Evolutionary conservation across 2,113 vertebrate species (phyloP), one percentile per base, ranked within the genome.

Genomic region (Puffinus mauretanicus): DNA sequence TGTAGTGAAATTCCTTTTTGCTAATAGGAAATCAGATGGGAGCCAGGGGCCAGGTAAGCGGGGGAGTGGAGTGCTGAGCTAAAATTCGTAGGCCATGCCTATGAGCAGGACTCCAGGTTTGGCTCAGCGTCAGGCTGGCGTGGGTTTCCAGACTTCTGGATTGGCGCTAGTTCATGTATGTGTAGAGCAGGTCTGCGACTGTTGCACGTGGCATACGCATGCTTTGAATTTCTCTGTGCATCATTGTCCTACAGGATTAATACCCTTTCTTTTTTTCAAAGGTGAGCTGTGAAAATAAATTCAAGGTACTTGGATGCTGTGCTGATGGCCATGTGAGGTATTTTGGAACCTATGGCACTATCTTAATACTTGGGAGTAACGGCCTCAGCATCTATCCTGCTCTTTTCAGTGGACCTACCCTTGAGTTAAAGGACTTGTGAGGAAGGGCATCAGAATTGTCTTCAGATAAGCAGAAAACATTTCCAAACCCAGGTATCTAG

Each of bases 401-500:
- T 84, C 1, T 84, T 86, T 88, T 79, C 80, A 38, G 80, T 61
- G 30, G 57, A 57, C 27, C 29, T 69, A 52, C 36, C 52, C 58
- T 80, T 80, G 65, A 72, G 36, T 79, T 91, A 52, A 90, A 84
- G 91, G 83, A 76, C 73, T 89, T 65, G 20, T 57, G 47, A 47
- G 57, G 44, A 89, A 92, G 62, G 76, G 54, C 67, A 0, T 91
- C 57, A 77, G 86, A 91, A 85, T 66, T 82, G 20, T 62, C 42
- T 87, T 85, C 78, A 95, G 78, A 85, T 85, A 90, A 89, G 84
- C 78, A 93, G 73, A 85, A 96, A 92, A 82, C 42, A 66, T 82
- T 89, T 95, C 89, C 62, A 85, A 93, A 77, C 62, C 16, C 70
- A 93, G 78, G 82, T 95, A 93, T 92, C 89, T 91, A 57, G 96